Evolutionary conservation across 2,113 vertebrate genomes (phyloP).

Genomic region (Etia nguti): DNA sequence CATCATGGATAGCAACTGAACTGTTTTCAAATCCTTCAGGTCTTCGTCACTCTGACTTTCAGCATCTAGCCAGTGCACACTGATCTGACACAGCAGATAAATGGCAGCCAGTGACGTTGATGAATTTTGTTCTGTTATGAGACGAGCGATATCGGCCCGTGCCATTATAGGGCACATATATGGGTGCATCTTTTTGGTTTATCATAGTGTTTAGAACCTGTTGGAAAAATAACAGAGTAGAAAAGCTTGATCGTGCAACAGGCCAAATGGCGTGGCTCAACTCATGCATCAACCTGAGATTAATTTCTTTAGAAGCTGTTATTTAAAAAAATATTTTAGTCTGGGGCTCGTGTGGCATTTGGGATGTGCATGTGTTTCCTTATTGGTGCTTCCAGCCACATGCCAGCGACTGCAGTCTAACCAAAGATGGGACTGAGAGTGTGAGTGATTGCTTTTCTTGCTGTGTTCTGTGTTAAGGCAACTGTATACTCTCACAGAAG

Average conservation of each 20-base stretch:
- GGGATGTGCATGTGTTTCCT: not conserved
- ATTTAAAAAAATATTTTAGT: not conserved
- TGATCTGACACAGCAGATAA: not conserved
- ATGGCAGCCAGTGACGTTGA: not conserved
- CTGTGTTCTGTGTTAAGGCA: not conserved
- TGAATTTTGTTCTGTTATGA: not conserved
- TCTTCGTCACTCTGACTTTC: not conserved
- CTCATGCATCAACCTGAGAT: not conserved
- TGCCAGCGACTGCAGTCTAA: not conserved
- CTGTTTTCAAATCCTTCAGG: not conserved
- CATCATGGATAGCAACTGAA: not conserved
- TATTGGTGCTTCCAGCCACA: not conserved
- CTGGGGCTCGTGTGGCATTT: not conserved
- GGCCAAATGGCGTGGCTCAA: not conserved
- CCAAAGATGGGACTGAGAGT: not conserved
- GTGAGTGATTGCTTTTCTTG: constrained; percentile 14
- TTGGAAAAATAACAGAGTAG: not conserved
- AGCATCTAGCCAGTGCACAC: not conserved
- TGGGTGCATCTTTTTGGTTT: not conserved
- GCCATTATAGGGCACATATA: not conserved
- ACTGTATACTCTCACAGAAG: not conserved
- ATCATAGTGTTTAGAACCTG: not conserved
- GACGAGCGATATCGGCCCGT: not conserved
- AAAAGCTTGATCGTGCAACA: not conserved
- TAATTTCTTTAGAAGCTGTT: not conserved